Percentiles rank a stretch among this genome's conserved stretches.
phyloP scores from a whole-genome alignment of 2,888 invertebrate genomes.

The Hetaerina titia region DNA sequence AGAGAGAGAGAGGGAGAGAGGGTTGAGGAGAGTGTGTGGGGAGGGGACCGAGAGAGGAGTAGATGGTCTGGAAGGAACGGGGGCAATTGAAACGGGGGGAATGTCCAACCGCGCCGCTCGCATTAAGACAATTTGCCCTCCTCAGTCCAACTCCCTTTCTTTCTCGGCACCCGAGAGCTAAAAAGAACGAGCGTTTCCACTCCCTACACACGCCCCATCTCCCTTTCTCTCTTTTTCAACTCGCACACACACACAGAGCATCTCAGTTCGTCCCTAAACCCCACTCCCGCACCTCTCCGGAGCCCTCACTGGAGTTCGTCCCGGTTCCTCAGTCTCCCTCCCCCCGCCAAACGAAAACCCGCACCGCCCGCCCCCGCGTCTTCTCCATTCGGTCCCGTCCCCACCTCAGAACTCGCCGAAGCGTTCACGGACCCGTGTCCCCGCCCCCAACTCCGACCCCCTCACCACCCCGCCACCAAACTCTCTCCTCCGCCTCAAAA shows the following conservation, averaged over 20 bases:
- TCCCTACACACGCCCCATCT: not conserved
- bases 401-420: not conserved
- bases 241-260: not conserved
- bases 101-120: slow-evolving; percentile 49
- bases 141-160: not conserved
- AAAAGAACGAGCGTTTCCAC: not conserved
- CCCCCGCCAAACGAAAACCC: not conserved
- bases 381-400: not conserved
- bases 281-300: not conserved
- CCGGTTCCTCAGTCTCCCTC: not conserved
- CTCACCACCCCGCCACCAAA: not conserved
- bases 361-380: not conserved
- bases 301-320: not conserved
- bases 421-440: not conserved
- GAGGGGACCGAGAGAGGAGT: not conserved
- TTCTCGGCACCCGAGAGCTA: not conserved
- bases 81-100: slow-evolving; percentile 34
- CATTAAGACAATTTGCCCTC: slow-evolving; percentile 58
- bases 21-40: not conserved
- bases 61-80: not conserved
- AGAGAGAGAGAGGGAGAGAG: not conserved
- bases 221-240: slow-evolving; percentile 23
- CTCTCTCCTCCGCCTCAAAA: no score
- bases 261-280: not conserved
- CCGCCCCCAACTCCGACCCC: not conserved